Evolutionary conservation across 2,888 invertebrate genomes (phyloP).

Genomic region (Koerneria pararmatus): DNA sequence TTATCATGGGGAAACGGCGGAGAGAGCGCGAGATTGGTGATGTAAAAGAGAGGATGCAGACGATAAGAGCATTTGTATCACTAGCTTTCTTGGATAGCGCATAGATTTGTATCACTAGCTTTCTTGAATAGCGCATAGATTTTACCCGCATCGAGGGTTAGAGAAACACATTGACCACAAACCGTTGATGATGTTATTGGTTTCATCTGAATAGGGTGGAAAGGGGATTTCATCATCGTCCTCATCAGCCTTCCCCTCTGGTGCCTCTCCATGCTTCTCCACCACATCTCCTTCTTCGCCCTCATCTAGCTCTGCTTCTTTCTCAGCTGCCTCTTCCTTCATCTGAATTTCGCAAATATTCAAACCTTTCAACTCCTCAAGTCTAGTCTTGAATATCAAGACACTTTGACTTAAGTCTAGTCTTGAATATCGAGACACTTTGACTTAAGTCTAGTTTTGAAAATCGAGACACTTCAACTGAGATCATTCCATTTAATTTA

Average conservation of each 20-base stretch:
- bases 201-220: constrained; percentile 17
- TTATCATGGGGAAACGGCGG: too few relatives aligned
- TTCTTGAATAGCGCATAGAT: too few relatives aligned
- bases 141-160: too few relatives aligned
- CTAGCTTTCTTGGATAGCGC: too few relatives aligned
- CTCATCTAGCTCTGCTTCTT: constrained; percentile 55
- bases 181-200: constrained; percentile 19
- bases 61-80: too few relatives aligned
- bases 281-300: constrained; percentile 30
- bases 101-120: too few relatives aligned
- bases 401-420: background rate
- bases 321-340: constrained; percentile 32
- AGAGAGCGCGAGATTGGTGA: too few relatives aligned
- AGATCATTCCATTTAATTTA: too few relatives aligned
- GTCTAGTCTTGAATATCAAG: background rate
- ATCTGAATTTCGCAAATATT: too few relatives aligned
- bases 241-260: constrained; percentile 28
- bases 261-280: constrained; percentile 62
- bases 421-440: background rate
- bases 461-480: background rate
- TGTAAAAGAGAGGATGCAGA: too few relatives aligned
- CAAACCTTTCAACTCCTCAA: too few relatives aligned
- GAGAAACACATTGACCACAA: too few relatives aligned
- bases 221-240: constrained; percentile 15
- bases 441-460: background rate